Base-by-base conservation (phyloP, 2,888 invertebrate genomes). In the Cyclophora albipunctata region DNA sequence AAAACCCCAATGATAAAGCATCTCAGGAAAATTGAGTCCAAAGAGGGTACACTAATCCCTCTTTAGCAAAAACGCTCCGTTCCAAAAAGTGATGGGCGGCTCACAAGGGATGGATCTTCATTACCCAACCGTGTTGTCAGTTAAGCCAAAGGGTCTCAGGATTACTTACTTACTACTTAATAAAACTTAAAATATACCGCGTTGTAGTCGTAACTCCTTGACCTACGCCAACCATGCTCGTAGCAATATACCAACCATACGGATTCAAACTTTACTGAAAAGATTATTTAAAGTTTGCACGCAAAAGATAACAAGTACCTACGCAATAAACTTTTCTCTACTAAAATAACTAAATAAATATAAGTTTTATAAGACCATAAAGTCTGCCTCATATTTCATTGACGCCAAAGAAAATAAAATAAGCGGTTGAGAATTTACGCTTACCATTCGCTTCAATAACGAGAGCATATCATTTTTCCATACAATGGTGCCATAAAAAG, bases 31-130 rank as follows among this genome's bases (percentile, higher is more conserved):
- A 84, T 84, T 81, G 81, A 75, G 81, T 78, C 71, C 71, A 78
- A 75, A 75, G 76, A 83, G 88, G 86, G 86, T 85, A 83, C 76
- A 81, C 81, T 88, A 87, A 88, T 87, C 88, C 87, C 85, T 86
- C 85, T 87, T 87, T 86, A 86, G 86, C 86, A 87, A 88, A 88
- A 88, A 88, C 88, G 86, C 86, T 85, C 78, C 81, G 81, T 77
- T 81, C 85, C 82, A 87, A 87, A 88, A 87, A 87, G 84, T 86
- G 86, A 86, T 84, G 85, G 85, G 76, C 80, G 84, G 84, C 79
- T 85, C 80, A 78, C 77, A 66, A 79, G 80, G 84, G 84, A 81
- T 82, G 79, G 78, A 81, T 82, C 84, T 85, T 86, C 85, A 86
- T 88, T 86, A 87, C 81, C 80, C 78, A 73, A 72, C 79, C 78